These are phyloP conservation scores for Psammodynastes pulverulentus DNA, from an alignment of 2,113 vertebrate genomes.

Conservation along the genomic window DNA sequence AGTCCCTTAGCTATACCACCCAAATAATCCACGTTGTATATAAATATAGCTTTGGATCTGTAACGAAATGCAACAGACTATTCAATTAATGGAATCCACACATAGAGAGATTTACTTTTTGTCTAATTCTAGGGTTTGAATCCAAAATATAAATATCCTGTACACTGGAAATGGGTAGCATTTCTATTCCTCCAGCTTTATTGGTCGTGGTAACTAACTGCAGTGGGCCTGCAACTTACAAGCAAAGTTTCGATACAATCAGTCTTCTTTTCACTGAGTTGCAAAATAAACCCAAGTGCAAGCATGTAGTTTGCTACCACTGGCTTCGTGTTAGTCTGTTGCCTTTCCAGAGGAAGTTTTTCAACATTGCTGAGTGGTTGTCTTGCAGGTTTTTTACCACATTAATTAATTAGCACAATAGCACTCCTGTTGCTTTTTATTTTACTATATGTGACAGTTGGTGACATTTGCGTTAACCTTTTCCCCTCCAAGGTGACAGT, in stretches of 20 bases:
- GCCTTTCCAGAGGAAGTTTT: conserved; percentile 25
- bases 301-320: conserved; percentile 28
- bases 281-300: conserved; percentile 1
- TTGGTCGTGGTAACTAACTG: background rate
- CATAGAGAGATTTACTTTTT: background rate
- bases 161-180: background rate
- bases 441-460: conserved; percentile 33
- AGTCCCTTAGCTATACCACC: background rate
- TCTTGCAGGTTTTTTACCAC: conserved; percentile 53
- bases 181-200: background rate
- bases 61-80: background rate
- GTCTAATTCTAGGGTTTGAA: background rate
- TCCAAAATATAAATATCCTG: background rate
- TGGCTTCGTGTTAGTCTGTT: conserved; percentile 36
- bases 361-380: conserved; percentile 56
- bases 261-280: conserved; percentile 11
- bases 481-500: background rate
- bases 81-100: background rate
- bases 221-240: conserved; percentile 3
- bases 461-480: conserved; percentile 46
- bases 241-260: background rate
- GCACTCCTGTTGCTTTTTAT: conserved; percentile 54
- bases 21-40: background rate
- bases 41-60: background rate
- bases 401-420: conserved; percentile 64